Percentiles rank a stretch among this genome's conserved stretches.
Conservation (phyloP, 1,140 invertebrate genomes). For the Halictus rubicundus region DNA sequence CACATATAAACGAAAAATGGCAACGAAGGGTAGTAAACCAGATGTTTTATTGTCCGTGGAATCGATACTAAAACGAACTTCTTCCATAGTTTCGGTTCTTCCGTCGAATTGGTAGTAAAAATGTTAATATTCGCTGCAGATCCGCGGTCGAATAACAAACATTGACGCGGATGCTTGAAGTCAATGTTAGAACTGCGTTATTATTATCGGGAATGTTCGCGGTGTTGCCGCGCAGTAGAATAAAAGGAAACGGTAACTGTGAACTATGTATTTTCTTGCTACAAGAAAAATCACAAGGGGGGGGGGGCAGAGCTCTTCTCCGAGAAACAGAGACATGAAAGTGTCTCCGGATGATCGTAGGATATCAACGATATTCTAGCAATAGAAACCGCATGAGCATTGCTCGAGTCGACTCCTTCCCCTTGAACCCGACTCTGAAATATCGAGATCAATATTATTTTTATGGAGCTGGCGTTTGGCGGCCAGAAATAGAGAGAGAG, state of each 20-base stretch:
- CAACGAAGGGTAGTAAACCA: too few relatives aligned
- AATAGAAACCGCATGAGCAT: conserved; percentile 40
- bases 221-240: background rate
- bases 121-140: too few relatives aligned
- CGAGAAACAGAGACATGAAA: conserved; percentile 8
- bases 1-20: too few relatives aligned
- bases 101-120: too few relatives aligned
- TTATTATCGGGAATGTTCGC: background rate
- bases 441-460: conserved; percentile 3
- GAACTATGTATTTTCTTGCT: background rate
- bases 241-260: too few relatives aligned
- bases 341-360: conserved; percentile 31
- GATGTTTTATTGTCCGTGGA: too few relatives aligned
- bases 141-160: too few relatives aligned
- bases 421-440: background rate
- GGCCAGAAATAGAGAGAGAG: background rate
- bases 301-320: background rate
- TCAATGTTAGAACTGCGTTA: background rate
- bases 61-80: background rate
- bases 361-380: conserved; percentile 15
- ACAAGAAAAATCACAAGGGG: conserved; percentile 11
- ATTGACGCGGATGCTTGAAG: background rate
- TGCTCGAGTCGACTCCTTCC: background rate
- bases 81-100: too few relatives aligned
- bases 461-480: background rate